phyloP scores from a whole-genome alignment of 2,113 vertebrate species.

The Phaethon lepturus region DNA sequence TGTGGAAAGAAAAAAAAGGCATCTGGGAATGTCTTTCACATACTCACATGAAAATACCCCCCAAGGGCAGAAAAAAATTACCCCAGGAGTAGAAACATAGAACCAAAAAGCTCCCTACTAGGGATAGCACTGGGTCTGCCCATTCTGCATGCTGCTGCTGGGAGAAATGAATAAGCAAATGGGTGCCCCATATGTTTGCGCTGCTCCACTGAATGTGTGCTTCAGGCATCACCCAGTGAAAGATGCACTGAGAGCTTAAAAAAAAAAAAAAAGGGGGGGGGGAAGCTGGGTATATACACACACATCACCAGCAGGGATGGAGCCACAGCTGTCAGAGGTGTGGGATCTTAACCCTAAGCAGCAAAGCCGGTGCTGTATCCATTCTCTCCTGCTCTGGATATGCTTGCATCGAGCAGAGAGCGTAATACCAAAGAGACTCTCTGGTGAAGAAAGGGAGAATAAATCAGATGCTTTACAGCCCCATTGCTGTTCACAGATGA shows the following conservation, averaged over 20 bases:
- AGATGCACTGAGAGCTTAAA: not conserved
- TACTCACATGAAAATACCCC: not conserved
- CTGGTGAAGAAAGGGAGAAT: not conserved
- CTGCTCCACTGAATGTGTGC: not conserved
- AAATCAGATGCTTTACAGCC: not conserved
- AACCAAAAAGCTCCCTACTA: not conserved
- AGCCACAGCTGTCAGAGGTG: not conserved
- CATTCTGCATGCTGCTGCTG: slow-evolving; percentile 1
- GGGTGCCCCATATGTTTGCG: slow-evolving; percentile 38
- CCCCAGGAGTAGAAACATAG: not conserved
- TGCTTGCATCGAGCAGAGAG: not conserved
- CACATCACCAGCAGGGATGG: not conserved
- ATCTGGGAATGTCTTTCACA: not conserved
- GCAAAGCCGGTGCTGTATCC: not conserved
- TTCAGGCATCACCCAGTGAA: slow-evolving; percentile 33
- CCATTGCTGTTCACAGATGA: not conserved
- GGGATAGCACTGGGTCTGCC: not conserved
- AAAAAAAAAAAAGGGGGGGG: not conserved
- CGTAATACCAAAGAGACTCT: not conserved
- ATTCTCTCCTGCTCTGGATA: not conserved
- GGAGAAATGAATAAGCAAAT: slow-evolving; percentile 60
- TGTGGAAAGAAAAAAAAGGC: not conserved
- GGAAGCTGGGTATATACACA: not conserved
- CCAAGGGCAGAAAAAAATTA: not conserved
- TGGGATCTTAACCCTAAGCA: not conserved